These are phyloP conservation scores for Campoplex nolae DNA, from an alignment of 2,888 invertebrate species.

Conservation along the genomic window DNA sequence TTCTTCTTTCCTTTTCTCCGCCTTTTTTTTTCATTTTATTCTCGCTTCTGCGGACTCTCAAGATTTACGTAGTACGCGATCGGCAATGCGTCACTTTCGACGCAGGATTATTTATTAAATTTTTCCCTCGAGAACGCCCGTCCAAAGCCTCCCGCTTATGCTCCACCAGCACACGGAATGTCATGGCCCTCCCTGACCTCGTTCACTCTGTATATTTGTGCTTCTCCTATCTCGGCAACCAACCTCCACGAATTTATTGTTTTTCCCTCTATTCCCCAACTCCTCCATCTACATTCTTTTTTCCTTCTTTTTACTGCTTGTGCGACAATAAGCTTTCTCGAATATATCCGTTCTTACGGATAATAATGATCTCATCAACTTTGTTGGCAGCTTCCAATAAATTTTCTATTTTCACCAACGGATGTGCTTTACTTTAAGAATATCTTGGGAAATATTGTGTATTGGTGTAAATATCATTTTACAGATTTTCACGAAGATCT, in stretches of 20 bases:
- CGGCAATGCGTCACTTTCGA: conserved; percentile 68
- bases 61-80: conserved; percentile 63
- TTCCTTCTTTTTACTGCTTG: conserved; percentile 20
- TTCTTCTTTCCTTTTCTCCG: conserved; percentile 15
- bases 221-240: conserved; percentile 40
- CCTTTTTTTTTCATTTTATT: conserved; percentile 15
- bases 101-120: conserved; percentile 68
- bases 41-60: conserved; percentile 32
- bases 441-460: background rate
- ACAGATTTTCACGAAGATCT: background rate
- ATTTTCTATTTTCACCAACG: background rate
- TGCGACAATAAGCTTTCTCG: conserved; percentile 18
- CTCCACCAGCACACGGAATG: conserved; percentile 26
- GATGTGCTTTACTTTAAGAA: background rate
- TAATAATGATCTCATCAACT: conserved; percentile 26
- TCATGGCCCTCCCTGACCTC: conserved; percentile 61
- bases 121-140: conserved; percentile 60
- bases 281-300: conserved; percentile 7
- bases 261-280: conserved; percentile 32
- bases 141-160: conserved; percentile 6
- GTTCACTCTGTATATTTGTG: conserved; percentile 45
- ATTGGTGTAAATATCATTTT: background rate
- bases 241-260: conserved; percentile 59
- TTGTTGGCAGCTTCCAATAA: conserved; percentile 13
- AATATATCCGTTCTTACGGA: conserved; percentile 16